Conservation (phyloP, 2,888 invertebrate species). For the Spodoptera littoralis region DNA sequence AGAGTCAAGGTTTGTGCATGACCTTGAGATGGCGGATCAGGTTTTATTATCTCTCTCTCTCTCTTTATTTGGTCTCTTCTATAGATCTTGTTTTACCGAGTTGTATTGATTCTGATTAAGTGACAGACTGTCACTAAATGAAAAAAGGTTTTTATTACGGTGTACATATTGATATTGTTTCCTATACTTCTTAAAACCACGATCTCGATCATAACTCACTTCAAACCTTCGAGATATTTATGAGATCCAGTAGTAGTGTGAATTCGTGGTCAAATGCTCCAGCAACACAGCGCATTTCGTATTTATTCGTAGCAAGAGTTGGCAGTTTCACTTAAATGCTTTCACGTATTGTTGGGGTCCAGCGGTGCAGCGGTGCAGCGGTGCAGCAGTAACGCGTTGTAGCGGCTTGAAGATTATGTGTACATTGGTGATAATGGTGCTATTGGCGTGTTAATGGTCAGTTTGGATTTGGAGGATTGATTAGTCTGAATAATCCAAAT, state of each 20-base stretch:
- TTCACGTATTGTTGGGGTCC: slow-evolving; percentile 45
- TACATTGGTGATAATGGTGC: slow-evolving; percentile 37
- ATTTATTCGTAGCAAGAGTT: slow-evolving; percentile 51
- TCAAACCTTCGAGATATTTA: neutral
- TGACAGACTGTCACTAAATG: too few species aligned
- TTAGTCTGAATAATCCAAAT: too few species aligned
- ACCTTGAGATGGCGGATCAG: too few species aligned
- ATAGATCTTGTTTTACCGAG: too few species aligned
- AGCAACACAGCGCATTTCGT: slow-evolving; percentile 37
- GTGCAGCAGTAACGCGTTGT: slow-evolving; percentile 24
- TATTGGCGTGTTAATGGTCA: neutral
- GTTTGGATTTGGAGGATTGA: too few species aligned
- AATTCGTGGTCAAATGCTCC: slow-evolving; percentile 46
- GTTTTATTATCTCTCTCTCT: too few species aligned
- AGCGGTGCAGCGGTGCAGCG: slow-evolving; percentile 31
- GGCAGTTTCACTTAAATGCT: slow-evolving; percentile 53
- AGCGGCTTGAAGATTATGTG: slow-evolving; percentile 18
- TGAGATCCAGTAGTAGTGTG: slow-evolving; percentile 12
- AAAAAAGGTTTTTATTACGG: too few species aligned
- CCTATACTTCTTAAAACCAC: too few species aligned
- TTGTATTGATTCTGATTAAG: too few species aligned
- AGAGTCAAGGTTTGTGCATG: too few species aligned
- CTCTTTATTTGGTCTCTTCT: too few species aligned
- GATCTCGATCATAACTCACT: neutral
- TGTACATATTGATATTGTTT: too few species aligned